Percentiles rank a stretch among this genome's conserved stretches.
These are phyloP conservation scores for Lamellibrachia columna DNA, from an alignment of 2,888 invertebrate genomes.

Conservation along the genomic window DNA sequence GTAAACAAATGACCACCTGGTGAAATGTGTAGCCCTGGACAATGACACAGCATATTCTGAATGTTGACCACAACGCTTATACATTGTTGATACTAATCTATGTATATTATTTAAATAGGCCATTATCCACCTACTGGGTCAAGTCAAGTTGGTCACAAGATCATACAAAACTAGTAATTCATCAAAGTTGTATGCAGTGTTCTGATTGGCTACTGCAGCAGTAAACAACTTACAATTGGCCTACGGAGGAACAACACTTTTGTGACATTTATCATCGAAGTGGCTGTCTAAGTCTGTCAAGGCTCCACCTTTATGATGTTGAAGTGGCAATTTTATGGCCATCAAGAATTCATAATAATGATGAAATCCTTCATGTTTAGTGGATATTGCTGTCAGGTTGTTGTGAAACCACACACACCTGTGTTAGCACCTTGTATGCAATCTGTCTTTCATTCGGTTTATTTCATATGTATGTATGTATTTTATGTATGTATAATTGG, in stretches of 20 bases:
- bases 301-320: not conserved
- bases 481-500: no score
- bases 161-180: not conserved
- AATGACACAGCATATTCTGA: not conserved
- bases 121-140: not conserved
- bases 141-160: not conserved
- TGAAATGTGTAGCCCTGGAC: not conserved
- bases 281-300: not conserved
- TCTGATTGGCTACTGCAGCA: no score
- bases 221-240: not conserved
- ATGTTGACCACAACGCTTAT: not conserved
- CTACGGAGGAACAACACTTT: not conserved
- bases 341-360: not conserved
- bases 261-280: not conserved
- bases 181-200: not conserved
- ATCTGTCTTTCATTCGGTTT: no score
- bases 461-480: no score
- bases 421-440: not conserved
- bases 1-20: not conserved
- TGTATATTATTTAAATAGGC: not conserved
- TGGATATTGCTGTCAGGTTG: not conserved
- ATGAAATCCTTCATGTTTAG: constrained; percentile 16
- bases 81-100: not conserved
- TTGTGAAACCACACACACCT: not conserved
- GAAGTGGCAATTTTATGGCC: not conserved